A percentile compares a stretch with the other conserved stretches of the same genome.
phyloP scores from a whole-genome alignment of 2,113 vertebrate species.

The Gracilinanus agilis region DNA sequence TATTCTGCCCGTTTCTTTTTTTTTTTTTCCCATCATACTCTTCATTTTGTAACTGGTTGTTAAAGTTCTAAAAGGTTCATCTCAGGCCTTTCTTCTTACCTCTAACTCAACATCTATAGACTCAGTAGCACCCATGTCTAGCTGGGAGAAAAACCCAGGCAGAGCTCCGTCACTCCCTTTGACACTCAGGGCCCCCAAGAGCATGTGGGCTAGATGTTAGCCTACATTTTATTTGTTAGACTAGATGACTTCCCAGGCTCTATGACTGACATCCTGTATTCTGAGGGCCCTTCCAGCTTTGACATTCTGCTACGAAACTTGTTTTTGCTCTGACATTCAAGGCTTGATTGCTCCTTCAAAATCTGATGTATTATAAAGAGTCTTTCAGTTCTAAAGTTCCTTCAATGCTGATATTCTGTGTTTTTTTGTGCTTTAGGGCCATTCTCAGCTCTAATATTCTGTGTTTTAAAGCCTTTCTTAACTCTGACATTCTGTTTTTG shows the following conservation, averaged over 20 bases:
- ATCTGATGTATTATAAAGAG: too few relatives aligned
- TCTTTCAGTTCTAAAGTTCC: too few relatives aligned
- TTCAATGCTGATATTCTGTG: too few relatives aligned
- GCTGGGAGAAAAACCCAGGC: neutral
- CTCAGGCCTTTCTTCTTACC: neutral
- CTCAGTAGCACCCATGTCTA: neutral
- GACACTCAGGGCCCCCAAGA: neutral
- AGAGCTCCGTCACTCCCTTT: neutral
- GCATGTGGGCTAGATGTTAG: too few relatives aligned
- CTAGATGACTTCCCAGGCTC: too few relatives aligned
- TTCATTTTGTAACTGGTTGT: neutral
- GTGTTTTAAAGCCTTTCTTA: too few relatives aligned
- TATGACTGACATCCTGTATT: neutral
- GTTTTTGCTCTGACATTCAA: neutral
- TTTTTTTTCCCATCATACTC: neutral
- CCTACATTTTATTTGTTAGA: too few relatives aligned
- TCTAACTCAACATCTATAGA: neutral
- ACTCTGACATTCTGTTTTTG: too few relatives aligned
- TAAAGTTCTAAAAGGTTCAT: neutral
- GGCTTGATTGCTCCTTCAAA: too few relatives aligned
- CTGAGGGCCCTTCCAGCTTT: neutral
- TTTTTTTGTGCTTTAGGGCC: too few relatives aligned
- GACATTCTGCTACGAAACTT: neutral
- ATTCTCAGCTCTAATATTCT: too few relatives aligned
- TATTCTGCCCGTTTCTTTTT: neutral